phyloP scores from a whole-genome alignment of 2,797 vertebrate species.

The Propithecus perrieri region DNA sequence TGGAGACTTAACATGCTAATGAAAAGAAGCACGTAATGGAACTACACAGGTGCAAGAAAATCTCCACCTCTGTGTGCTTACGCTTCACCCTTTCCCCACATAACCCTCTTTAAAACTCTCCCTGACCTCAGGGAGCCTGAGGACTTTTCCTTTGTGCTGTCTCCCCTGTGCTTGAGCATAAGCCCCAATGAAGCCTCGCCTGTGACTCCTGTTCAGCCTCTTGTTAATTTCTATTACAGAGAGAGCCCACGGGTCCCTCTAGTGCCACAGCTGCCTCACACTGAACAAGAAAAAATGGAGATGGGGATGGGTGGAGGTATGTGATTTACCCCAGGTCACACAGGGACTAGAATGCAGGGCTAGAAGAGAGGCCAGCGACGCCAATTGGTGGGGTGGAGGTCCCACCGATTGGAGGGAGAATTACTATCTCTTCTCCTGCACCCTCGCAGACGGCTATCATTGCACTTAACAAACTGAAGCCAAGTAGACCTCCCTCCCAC shows the following conservation, averaged over 20 bases:
- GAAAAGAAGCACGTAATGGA: neutral
- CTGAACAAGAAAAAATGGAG: neutral
- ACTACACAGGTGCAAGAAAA: neutral
- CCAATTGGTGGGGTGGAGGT: neutral
- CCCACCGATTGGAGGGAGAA: neutral
- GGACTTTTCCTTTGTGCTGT: neutral
- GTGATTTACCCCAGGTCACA: neutral
- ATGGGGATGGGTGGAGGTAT: neutral
- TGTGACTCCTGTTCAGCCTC: neutral
- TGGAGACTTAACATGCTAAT: neutral
- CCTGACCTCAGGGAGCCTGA: too few relatives aligned
- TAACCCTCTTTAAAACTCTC: neutral
- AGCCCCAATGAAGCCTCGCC: neutral
- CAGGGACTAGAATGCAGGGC: neutral
- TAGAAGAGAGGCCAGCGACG: neutral
- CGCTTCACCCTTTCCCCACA: neutral
- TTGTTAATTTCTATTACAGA: neutral
- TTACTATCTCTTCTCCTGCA: neutral
- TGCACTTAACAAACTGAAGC: neutral
- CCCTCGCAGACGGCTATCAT: neutral
- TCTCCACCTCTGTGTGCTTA: neutral
- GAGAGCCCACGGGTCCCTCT: neutral
- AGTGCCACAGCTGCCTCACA: neutral
- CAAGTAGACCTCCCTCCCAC: neutral
- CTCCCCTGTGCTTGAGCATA: neutral